Conservation (phyloP, 2,888 invertebrate species). For the Cosmia pyralina region DNA sequence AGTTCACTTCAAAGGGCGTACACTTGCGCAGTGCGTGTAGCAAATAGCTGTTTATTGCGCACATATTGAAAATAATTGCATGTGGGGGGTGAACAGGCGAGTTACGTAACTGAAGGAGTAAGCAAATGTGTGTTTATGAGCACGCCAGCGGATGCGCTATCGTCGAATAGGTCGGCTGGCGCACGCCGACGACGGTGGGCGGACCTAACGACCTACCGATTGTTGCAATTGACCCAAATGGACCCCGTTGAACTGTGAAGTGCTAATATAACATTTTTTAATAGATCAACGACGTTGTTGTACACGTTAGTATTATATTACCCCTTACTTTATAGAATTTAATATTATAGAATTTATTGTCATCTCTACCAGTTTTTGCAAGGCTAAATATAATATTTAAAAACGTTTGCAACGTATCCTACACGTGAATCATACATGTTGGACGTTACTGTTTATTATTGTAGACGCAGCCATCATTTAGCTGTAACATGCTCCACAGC, state of each 20-base stretch:
- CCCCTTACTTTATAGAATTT: background rate
- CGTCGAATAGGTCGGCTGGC: conserved; percentile 59
- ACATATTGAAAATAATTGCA: conserved; percentile 50
- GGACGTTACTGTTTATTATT: conserved; percentile 40
- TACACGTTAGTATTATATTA: background rate
- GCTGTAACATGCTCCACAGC: conserved; percentile 38
- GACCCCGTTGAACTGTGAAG: conserved; percentile 72
- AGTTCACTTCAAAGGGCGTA: conserved; percentile 45
- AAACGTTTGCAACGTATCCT: background rate
- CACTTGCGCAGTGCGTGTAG: conserved; percentile 48
- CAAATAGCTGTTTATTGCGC: conserved; percentile 54
- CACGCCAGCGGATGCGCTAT: conserved; percentile 63
- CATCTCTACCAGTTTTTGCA: background rate
- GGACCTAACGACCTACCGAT: conserved; percentile 72
- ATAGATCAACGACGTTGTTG: conserved; percentile 52
- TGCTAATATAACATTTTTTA: conserved; percentile 70
- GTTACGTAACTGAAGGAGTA: conserved; percentile 56
- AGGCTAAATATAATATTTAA: background rate
- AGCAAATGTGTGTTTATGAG: conserved; percentile 63
- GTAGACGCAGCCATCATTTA: conserved; percentile 44
- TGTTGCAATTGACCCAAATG: conserved; percentile 82
- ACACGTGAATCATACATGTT: conserved; percentile 25
- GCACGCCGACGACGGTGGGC: conserved; percentile 66
- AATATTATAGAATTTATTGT: background rate
- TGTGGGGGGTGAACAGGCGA: conserved; percentile 42